Conservation (phyloP, 2,797 vertebrate species). For the Diceros bicornis region DNA sequence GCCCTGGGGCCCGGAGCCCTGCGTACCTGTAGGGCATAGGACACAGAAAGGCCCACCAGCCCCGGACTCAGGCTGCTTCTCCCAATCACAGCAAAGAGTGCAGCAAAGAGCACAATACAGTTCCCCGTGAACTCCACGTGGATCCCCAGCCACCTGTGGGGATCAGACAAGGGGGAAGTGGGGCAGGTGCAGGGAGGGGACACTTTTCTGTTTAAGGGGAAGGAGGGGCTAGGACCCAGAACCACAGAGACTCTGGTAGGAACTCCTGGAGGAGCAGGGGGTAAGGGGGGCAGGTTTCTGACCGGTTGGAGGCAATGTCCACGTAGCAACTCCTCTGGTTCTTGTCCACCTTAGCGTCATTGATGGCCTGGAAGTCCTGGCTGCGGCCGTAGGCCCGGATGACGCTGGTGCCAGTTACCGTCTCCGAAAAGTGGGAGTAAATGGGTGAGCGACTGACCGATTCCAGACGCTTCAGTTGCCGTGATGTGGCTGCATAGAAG, state of each 20-base stretch:
- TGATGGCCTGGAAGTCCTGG: conserved; percentile 92
- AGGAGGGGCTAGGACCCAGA: not conserved
- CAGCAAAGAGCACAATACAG: conserved; percentile 96
- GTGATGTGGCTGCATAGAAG: conserved; percentile 97
- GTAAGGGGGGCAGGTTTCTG: conserved; percentile 65
- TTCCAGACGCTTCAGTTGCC: conserved; percentile 98
- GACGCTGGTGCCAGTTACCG: conserved; percentile 94
- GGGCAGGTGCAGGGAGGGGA: not conserved
- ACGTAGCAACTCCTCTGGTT: conserved; percentile 97
- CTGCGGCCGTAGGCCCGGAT: conserved; percentile 95
- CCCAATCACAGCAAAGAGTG: conserved; percentile 95
- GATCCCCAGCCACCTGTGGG: conserved; percentile 95
- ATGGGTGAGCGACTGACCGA: conserved; percentile 97
- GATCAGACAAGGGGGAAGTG: not conserved
- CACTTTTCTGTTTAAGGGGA: not conserved
- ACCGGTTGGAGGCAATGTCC: conserved; percentile 96
- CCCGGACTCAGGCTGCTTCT: conserved; percentile 93
- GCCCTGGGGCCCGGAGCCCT: not conserved
- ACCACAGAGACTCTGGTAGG: not conserved
- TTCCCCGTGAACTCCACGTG: conserved; percentile 97
- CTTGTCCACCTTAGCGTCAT: conserved; percentile 93
- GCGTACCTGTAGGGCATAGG: conserved; percentile 96
- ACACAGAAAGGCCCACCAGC: conserved; percentile 96
- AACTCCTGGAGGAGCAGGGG: not conserved
- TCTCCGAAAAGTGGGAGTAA: conserved; percentile 99